A percentile compares a stretch with the other conserved stretches of the same genome.
These are phyloP conservation scores for Cartodere bifasciata DNA, from an alignment of 2,888 invertebrate genomes.

Conservation along the genomic window DNA sequence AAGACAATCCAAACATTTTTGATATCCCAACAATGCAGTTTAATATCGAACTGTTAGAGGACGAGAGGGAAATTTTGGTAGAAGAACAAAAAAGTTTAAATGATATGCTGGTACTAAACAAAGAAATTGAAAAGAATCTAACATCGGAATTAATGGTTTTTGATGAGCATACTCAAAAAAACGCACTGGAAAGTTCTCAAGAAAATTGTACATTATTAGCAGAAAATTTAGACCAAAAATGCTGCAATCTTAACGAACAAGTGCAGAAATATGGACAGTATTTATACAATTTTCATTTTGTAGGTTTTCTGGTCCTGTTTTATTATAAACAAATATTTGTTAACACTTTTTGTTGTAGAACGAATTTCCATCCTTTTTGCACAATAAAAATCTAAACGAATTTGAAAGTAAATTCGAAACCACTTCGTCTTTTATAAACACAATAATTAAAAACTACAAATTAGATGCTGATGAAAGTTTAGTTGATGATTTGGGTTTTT, in stretches of 20 bases:
- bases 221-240: constrained; percentile 19
- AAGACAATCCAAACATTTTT: constrained; percentile 21
- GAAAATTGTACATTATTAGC: constrained; percentile 18
- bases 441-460: constrained; percentile 1
- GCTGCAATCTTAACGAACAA: constrained; percentile 19
- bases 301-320: constrained; percentile 10
- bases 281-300: constrained; percentile 19
- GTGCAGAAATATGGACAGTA: constrained; percentile 19
- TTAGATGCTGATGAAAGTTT: constrained; percentile 8
- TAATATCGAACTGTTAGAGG: constrained; percentile 21
- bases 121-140: constrained; percentile 15
- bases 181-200: no score
- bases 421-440: constrained; percentile 1
- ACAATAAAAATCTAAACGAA: constrained; percentile 15
- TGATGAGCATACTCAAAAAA: constrained; percentile 15
- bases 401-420: constrained; percentile 14
- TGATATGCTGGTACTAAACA: constrained; percentile 6
- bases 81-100: constrained; percentile 15
- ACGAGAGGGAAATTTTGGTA: constrained; percentile 19
- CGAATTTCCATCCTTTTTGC: constrained; percentile 16
- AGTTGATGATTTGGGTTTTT: no score
- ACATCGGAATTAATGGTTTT: constrained; percentile 13
- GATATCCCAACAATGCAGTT: constrained; percentile 20
- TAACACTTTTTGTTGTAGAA: no score
- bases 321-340: no score